A percentile compares a stretch with the other conserved stretches of the same genome.
Evolutionary conservation across 1,140 invertebrate genomes (phyloP).

Genomic region (Probaryconus sp.): DNA sequence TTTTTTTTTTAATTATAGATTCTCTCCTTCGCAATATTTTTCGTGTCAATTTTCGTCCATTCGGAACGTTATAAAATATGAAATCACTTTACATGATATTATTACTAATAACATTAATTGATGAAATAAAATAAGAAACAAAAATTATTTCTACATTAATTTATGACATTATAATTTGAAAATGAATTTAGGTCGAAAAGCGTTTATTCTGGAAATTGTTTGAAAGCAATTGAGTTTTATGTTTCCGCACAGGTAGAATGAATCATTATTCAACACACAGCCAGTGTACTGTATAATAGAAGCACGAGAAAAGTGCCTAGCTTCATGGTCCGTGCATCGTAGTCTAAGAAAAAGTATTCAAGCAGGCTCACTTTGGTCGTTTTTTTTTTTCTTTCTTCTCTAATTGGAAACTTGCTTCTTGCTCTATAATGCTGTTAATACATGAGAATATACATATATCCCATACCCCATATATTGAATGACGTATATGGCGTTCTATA

Average conservation of each 20-base stretch:
- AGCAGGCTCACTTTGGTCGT: constrained; percentile 28
- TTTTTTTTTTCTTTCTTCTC: constrained; percentile 39
- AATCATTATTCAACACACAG: constrained; percentile 51
- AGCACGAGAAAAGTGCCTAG: constrained; percentile 46
- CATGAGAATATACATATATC: constrained; percentile 2
- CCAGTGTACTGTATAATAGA: constrained; percentile 26
- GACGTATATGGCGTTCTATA: constrained; percentile 1
- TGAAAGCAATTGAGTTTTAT: constrained; percentile 27
- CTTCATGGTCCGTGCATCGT: constrained; percentile 2
- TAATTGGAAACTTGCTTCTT: constrained; percentile 43
- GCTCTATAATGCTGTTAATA: not conserved
- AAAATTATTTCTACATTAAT: no score
- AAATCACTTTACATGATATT: no score
- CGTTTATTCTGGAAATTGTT: constrained; percentile 28
- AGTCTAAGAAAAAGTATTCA: constrained; percentile 37
- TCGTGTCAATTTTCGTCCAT: no score
- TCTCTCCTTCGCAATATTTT: no score
- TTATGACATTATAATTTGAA: constrained; percentile 7
- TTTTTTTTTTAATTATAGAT: no score
- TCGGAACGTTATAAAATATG: no score
- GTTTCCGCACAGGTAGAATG: constrained; percentile 31
- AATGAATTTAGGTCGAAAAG: constrained; percentile 3
- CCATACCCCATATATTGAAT: not conserved
- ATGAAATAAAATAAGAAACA: no score
- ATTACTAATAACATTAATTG: no score